Percentiles rank a stretch among this genome's conserved stretches.
These are phyloP conservation scores for Polia nebulosa DNA, from an alignment of 2,888 invertebrate genomes.

Conservation along the genomic window DNA sequence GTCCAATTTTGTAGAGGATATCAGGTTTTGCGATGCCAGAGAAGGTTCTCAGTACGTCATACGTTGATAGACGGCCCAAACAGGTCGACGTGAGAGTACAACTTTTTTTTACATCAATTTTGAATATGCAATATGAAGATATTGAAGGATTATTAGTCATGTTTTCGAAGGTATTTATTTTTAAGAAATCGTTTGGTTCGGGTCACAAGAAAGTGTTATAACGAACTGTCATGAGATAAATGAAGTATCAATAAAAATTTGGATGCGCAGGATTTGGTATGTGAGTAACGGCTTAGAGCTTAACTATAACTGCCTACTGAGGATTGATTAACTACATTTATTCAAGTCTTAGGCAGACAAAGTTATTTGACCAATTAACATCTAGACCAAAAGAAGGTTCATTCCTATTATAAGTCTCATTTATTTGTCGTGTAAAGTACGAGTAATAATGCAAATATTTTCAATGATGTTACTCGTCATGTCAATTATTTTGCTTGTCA, in stretches of 20 bases:
- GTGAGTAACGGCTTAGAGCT: conserved; percentile 7
- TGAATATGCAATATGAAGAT: conserved; percentile 87
- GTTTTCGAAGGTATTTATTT: conserved; percentile 77
- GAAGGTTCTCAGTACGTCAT: conserved; percentile 81
- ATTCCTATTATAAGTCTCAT: conserved; percentile 11
- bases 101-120: conserved; percentile 79
- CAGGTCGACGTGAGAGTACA: conserved; percentile 81
- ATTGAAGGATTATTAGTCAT: conserved; percentile 88
- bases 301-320: conserved; percentile 6
- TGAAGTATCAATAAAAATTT: conserved; percentile 64
- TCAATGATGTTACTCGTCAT: conserved; percentile 22
- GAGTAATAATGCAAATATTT: conserved; percentile 40
- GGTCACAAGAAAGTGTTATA: conserved; percentile 77
- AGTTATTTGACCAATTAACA: conserved; percentile 9
- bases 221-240: conserved; percentile 75
- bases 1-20: conserved; percentile 57
- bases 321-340: conserved; percentile 15
- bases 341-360: conserved; percentile 1
- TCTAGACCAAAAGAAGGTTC: conserved; percentile 36
- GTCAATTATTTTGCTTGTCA: conserved; percentile 35
- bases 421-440: conserved; percentile 32
- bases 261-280: conserved; percentile 34
- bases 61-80: conserved; percentile 88
- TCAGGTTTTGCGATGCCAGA: conserved; percentile 53
- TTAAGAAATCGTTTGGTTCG: conserved; percentile 71